Evolutionary conservation across 2,888 invertebrate genomes (phyloP), one percentile per base, ranked within the genome.

Genomic region (Acanthacorydalis orientalis): DNA sequence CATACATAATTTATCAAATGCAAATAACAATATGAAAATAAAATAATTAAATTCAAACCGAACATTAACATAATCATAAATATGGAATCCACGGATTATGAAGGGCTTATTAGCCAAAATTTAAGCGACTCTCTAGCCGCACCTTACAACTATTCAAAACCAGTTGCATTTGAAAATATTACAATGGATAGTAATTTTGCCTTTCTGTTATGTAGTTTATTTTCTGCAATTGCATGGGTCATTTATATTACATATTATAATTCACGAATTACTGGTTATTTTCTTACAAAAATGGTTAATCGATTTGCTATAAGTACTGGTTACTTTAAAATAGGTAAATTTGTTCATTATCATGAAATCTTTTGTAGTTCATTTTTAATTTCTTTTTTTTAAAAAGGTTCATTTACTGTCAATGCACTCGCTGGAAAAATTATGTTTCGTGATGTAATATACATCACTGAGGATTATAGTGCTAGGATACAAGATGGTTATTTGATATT

Each of bases 371-470:
- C n/a, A 10, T 33, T 10, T 40, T 34, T n/a, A 4, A 39, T 35
- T 39, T 9, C 15, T 33, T 38, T 38, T 38, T 23, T 48, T 56
- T 46, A 68, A 72, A 23, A 64, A 91, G 93, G 96, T 48, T 96
- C 97, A 4, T 80, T 97, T 59, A 91, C 92, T 6, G 70, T 96
- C 47, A 91, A 93, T 64, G 88, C 92, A n/a, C 72, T 97, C 52
- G 90, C 95, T 47, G 98, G 98, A 3, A 97, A 97, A 70, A 84
- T 98, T 47, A 97, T 97, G 96, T 95, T 97, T 65, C 77, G 93
- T 49, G 93, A 97, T 69, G 80, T 97, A 55, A 83, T 89, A 47
- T 93, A 89, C 60, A 86, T 93, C 51, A 92, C 88, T 52, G 86
- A 89, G 60, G 96, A 98, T 70, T 93, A 86, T 65, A 86, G 91